phyloP scores from a whole-genome alignment of 2,888 invertebrate species.

The Drosophila formosana region DNA sequence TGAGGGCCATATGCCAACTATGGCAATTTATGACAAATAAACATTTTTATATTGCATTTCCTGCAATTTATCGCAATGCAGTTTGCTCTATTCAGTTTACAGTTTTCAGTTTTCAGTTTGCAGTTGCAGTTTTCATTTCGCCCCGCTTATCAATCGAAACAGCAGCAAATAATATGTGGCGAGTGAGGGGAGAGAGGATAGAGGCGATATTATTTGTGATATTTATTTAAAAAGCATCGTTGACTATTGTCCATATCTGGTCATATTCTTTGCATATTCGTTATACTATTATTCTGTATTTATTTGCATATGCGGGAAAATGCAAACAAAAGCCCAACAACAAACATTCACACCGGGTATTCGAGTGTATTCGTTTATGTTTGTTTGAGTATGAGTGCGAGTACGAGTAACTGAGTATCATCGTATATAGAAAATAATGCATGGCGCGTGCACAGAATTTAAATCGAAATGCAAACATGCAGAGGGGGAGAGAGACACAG shows the following conservation, averaged over 20 bases:
- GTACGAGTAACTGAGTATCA: constrained; percentile 33
- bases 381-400: constrained; percentile 17
- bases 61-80: constrained; percentile 71
- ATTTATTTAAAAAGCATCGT: constrained; percentile 71
- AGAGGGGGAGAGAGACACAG: constrained; percentile 6
- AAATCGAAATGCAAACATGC: constrained; percentile 72
- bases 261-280: constrained; percentile 26
- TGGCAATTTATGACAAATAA: constrained; percentile 70
- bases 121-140: constrained; percentile 37
- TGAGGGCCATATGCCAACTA: constrained; percentile 46
- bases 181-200: not conserved
- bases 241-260: constrained; percentile 42
- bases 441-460: constrained; percentile 73
- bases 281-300: constrained; percentile 62
- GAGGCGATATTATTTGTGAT: constrained; percentile 44
- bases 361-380: constrained; percentile 1
- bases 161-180: constrained; percentile 17
- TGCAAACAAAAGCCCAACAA: constrained; percentile 47
- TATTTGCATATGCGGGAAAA: constrained; percentile 66
- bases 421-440: constrained; percentile 67
- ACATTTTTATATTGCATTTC: constrained; percentile 68
- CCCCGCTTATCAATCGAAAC: constrained; percentile 62
- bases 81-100: constrained; percentile 40
- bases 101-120: constrained; percentile 34
- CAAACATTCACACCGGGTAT: constrained; percentile 39